Evolutionary conservation across 2,888 invertebrate species (phyloP).

Genomic region (Dasysyrphus tricinctus): DNA sequence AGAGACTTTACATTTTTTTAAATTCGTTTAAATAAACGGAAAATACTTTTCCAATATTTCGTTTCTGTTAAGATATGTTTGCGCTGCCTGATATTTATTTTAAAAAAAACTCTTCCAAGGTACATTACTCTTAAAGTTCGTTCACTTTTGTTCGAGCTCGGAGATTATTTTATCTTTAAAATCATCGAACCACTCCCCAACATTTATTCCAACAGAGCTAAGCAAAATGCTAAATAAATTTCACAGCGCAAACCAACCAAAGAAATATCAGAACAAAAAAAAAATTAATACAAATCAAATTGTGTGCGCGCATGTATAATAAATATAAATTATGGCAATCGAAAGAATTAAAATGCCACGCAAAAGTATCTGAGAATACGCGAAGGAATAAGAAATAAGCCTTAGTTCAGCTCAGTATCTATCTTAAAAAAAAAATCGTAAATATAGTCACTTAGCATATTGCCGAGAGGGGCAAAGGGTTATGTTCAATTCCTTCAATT

Average conservation of each 20-base stretch:
- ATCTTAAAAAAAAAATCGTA: background rate
- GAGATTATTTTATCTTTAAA: slow-evolving; percentile 20
- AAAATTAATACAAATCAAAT: slow-evolving; percentile 72
- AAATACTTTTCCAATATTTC: background rate
- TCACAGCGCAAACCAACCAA: slow-evolving; percentile 35
- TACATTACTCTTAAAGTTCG: slow-evolving; percentile 7
- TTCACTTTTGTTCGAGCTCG: slow-evolving; percentile 4
- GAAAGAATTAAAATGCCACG: slow-evolving; percentile 74
- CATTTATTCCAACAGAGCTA: slow-evolving; percentile 45
- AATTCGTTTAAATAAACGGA: background rate
- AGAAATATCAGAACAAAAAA: slow-evolving; percentile 35
- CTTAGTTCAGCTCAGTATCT: slow-evolving; percentile 16
- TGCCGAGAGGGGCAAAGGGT: slow-evolving; percentile 12
- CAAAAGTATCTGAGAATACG: slow-evolving; percentile 72
- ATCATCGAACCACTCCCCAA: slow-evolving; percentile 61
- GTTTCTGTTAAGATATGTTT: background rate
- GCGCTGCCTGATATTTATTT: background rate
- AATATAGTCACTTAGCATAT: slow-evolving; percentile 37
- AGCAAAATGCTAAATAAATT: slow-evolving; percentile 20
- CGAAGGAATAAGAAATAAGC: slow-evolving; percentile 60
- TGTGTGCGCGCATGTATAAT: slow-evolving; percentile 68
- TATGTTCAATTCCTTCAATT: slow-evolving; percentile 46
- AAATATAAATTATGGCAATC: slow-evolving; percentile 75
- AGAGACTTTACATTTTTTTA: background rate
- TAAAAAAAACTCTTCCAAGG: background rate